Base-by-base conservation (phyloP, 2,113 vertebrate species). In the Gymnogyps californianus region DNA sequence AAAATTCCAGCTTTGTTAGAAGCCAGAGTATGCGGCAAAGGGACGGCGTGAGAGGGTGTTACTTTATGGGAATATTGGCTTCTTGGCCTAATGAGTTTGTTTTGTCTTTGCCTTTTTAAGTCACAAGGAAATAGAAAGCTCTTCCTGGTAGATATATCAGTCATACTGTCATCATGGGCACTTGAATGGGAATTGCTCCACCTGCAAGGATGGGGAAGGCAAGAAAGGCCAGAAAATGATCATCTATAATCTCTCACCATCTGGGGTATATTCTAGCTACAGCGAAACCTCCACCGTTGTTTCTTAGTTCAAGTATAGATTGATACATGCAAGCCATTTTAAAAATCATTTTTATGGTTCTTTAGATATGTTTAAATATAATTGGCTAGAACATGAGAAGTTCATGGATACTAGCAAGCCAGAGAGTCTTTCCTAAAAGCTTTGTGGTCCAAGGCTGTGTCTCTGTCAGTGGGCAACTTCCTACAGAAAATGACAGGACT, bases 31-130 rank as follows among this genome's bases (percentile, higher is more conserved):
- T 10, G 4, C 1, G 2, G 40, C 5, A 2, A 44, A 57, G 42
- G 65, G 66, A 12, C 1, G 29, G 7, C 1, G 2, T 0, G 25
- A 52, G 80, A 29, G 28, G n/a, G 4, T 12, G 13, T 18, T 47
- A 5, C 14, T 32, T 34, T 2, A 4, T 24, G 61, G 72, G 55
- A 57, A 8, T 6, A 4, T 8, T 49, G 70, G 40, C 42, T 46
- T 55, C 67, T 51, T 9, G 18, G 31, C 55, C 89, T 17, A 32
- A 19, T 40, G 12, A 44, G 8, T 70, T 59, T 51, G 32, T 40
- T 80, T 67, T 62, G 40, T 38, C 34, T 58, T 81, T 74, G 34
- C 32, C 40, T 61, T 81, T 87, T 51, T 16, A 51, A 72, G n/a
- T 47, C 17, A 3, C 25, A 17, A 9, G 21, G 46, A 62, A 44